These are phyloP conservation scores for Schizaphis graminum DNA, from an alignment of 2,888 invertebrate genomes.

Conservation along the genomic window DNA sequence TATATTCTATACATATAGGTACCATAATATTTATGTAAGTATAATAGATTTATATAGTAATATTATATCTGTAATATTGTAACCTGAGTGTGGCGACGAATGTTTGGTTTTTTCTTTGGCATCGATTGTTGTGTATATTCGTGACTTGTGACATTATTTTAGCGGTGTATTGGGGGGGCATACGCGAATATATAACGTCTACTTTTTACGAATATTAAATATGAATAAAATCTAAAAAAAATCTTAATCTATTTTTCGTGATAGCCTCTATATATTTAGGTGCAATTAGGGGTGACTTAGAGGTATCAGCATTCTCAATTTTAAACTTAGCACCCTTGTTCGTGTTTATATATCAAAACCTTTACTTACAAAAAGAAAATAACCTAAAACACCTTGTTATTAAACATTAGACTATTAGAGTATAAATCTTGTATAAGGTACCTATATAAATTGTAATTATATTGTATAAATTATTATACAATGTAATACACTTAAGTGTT, in stretches of 20 bases:
- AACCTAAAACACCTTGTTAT: too few species aligned
- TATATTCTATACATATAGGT: background rate
- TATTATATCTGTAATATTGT: background rate
- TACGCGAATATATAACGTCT: background rate
- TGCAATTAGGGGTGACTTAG: background rate
- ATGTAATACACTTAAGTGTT: too few species aligned
- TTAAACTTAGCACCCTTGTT: too few species aligned
- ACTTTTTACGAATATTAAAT: background rate
- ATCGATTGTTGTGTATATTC: background rate
- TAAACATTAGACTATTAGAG: too few species aligned
- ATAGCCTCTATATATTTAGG: background rate
- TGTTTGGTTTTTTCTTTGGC: background rate
- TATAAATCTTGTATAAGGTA: too few species aligned
- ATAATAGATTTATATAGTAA: background rate
- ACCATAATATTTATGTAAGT: background rate
- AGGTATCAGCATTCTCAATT: too few species aligned
- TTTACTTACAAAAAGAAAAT: too few species aligned
- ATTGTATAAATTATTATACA: too few species aligned
- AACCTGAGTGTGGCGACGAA: background rate
- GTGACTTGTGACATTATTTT: background rate
- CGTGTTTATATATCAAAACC: too few species aligned
- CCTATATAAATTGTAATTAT: too few species aligned
- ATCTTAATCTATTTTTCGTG: background rate
- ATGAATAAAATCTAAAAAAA: background rate
- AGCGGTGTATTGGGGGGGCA: background rate